A percentile compares a stretch with the other conserved stretches of the same genome.
Conservation (phyloP, 2,888 invertebrate species). For the Machimus atricapillus region DNA sequence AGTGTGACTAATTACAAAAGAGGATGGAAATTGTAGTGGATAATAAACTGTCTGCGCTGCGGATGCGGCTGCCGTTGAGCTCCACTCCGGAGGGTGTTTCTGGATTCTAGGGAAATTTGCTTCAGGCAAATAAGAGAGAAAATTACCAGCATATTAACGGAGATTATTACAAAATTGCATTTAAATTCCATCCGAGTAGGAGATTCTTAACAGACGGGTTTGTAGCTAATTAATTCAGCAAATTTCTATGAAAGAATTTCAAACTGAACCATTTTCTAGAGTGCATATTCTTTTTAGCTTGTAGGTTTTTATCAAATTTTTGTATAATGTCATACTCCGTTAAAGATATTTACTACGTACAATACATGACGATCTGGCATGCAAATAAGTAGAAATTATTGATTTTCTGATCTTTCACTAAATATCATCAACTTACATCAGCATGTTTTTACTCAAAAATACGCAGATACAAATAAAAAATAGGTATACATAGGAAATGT, state of each 20-base stretch:
- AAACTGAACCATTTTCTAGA: background rate
- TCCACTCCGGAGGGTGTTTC: background rate
- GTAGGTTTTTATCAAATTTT: too few relatives aligned
- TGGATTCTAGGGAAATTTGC: background rate
- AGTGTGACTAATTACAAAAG: constrained; percentile 30
- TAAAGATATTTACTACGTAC: too few relatives aligned
- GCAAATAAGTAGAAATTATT: too few relatives aligned
- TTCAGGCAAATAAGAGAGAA: background rate
- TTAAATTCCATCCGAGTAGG: background rate
- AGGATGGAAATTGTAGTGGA: background rate
- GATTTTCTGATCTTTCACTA: too few relatives aligned
- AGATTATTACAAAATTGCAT: background rate
- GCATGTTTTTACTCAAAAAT: too few relatives aligned
- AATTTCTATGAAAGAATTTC: background rate
- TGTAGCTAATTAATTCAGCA: background rate
- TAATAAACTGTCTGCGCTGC: constrained; percentile 11
- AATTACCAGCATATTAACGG: background rate
- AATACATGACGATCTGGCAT: too few relatives aligned
- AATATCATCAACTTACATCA: too few relatives aligned
- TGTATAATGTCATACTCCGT: too few relatives aligned
- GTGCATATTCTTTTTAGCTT: background rate
- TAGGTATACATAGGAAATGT: too few relatives aligned
- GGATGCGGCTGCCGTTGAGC: background rate
- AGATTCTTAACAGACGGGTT: background rate
- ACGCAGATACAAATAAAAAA: too few relatives aligned